Conservation (phyloP, 2,113 vertebrate species). For the Sialia sialis region DNA sequence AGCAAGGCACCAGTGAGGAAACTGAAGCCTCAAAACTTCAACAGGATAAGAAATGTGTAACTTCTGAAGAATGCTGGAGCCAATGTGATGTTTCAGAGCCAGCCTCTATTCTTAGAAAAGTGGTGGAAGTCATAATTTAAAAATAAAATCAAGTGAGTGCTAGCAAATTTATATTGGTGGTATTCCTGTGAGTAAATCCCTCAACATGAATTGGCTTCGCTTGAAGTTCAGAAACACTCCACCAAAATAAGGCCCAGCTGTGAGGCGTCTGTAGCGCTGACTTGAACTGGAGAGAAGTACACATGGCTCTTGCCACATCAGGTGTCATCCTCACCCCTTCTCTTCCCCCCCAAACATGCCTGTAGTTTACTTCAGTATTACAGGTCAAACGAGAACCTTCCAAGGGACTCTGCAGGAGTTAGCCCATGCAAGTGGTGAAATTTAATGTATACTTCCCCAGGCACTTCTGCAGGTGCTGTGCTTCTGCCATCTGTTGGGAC, state of each 20-base stretch:
- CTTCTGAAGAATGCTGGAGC: not conserved
- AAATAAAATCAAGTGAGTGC: not conserved
- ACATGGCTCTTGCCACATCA: not conserved
- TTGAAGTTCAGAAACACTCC: not conserved
- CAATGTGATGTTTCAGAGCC: fast-evolving
- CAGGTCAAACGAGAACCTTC: not conserved
- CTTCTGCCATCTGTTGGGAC: not conserved
- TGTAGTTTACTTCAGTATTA: not conserved
- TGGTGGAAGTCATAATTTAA: not conserved
- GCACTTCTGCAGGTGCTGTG: not conserved
- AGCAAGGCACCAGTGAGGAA: not conserved
- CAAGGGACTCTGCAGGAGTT: not conserved
- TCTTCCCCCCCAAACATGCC: not conserved
- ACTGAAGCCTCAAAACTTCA: not conserved
- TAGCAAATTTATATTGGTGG: not conserved
- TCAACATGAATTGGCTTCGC: not conserved
- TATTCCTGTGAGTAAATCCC: conserved; percentile 8
- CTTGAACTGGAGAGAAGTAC: not conserved
- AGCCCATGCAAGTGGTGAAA: not conserved
- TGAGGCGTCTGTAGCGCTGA: fast-evolving
- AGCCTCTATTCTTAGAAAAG: conserved; percentile 19
- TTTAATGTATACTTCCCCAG: too few relatives aligned
- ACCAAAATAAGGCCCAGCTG: not conserved
- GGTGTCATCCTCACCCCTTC: not conserved
- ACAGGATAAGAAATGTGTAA: not conserved